Base-by-base conservation (phyloP, 2,888 invertebrate genomes). In the Eutolmus rufibarbis region DNA sequence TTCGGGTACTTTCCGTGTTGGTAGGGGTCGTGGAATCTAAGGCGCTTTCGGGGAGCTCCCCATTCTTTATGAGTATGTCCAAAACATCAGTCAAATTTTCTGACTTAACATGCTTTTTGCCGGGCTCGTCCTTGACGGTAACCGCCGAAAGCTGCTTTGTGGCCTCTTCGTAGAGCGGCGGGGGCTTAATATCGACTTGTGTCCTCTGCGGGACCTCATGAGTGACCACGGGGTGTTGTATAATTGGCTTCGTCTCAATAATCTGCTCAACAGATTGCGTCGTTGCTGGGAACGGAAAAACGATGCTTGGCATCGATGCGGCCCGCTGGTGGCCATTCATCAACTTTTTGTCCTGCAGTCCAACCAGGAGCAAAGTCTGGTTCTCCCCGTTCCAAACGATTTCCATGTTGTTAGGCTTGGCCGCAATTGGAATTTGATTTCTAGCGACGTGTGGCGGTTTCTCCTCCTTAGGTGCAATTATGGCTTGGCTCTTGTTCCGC, bases 31-130 rank as follows among this genome's bases (percentile, higher is more conserved):
- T 91, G 1, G 92, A 91, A 79, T 92, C 88, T 7, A 91, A 97
- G 0, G 97, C 97, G 90, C 97, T 97, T 9, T 97, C 96, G 0
- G 98, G 97, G 87, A 98, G 92, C 91, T 98, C 98, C 14, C 98
- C 98, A 91, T 97, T 97, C 91, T 98, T 96, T 76, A 98, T 98
- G 16, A 98, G 94, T 89, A 98, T 98, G 91, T 98, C 98, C 86
- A 98, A 93, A 0, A 98, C 98, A 92, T 98, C 98, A 74, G 91
- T 91, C 37, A 92, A 90, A 88, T 92, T 92, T 90, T 93, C 91
- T 90, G 92, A 92, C 88, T 93, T 93, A 0, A 92, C 89, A 86
- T 90, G 88, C 88, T 88, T 88, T n/a, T 78, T 40, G 19, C 86
- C 19, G 87, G 88, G 31, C 16, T 74, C 46, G 56, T 81, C 57